Base-by-base conservation (phyloP, 2,113 vertebrate species). In the Piprites chloris region DNA sequence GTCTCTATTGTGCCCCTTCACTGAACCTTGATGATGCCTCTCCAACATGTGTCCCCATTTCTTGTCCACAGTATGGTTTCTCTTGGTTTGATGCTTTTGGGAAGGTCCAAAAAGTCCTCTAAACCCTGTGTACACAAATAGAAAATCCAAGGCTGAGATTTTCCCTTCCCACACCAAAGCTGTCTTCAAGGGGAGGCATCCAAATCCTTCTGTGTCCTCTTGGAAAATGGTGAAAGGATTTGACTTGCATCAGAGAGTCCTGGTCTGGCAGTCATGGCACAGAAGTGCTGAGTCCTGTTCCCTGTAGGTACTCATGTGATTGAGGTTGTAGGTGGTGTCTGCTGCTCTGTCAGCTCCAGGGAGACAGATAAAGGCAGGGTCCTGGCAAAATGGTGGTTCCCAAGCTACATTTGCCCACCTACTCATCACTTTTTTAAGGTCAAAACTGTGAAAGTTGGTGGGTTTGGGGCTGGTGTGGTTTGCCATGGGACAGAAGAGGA, bases 291-390 rank as follows among this genome's bases (percentile, higher is more conserved):
- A 37, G n/a, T 14, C 46, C 41, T 89, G 27, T 62, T 89, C 11
- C 5, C 5, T 11, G 18, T 39, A 49, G 39, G 3, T 66, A 6
- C 24, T 24, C 0, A 0, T 9, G 9, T 41, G 37, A 30, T 4
- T 61, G 46, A 85, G 37, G 28, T 62, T 81, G 24, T 46, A 67
- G 69, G 32, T 24, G 8, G 37, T 44, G 7, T 44, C 50, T 85
- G 50, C 59, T 69, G 32, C 59, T 77, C 89, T 81, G 11, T 59
- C 49, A 81, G 37, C 50, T 74, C 24, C 23, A 37, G 42, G 2
- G 9, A 17, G 8, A 6, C 15, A 67, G 26, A 55, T 11, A 42
- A 0, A 55, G 28, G 39, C 47, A 72, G 18, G 11, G 15, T 30
- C 11, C 33, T 67, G 52, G 39, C 20, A 79, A 79, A 58, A 62